Base-by-base conservation (phyloP, 2,888 invertebrate species). In the Actias luna region DNA sequence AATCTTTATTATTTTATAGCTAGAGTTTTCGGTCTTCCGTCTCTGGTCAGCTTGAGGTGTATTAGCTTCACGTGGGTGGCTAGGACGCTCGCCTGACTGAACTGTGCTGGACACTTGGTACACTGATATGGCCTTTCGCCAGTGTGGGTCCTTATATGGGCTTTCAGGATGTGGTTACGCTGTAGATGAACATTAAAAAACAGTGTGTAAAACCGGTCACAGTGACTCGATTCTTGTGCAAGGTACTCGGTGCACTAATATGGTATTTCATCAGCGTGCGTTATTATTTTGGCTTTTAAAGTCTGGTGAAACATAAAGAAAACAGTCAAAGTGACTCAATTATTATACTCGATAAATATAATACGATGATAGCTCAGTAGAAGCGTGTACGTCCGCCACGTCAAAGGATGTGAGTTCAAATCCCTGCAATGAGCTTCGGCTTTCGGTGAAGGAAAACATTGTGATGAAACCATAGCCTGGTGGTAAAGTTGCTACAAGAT, bases 101-200 rank as follows among this genome's bases (percentile, higher is more conserved):
- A 92, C 60, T 77, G 67, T 0, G 90, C 88, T 0, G 85, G 81
- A 58, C 92, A 92, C n/a, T 79, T 76, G 33, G 60, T 64, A 66
- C 92, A 92, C 46, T 80, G 78, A 74, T 79, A 89, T 0, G 91
- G 91, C 0, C 89, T 76, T 63, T 91, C 91, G 0, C 91, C 91
- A 0, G 91, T 91, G 69, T 91, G 91, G 0, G 90, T 91, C 0
- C 88, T 76, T 0, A 88, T 78, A 65, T 92, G 91, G 0, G 74
- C 70, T 65, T 87, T 88, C 0, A 89, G 73, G 16, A 87, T 87
- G 0, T 82, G 77, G 39, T 79, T 83, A 3, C 84, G 82, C 89
- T 89, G 83, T 10, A 67, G 72, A 63, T 16, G 18, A 42, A 42
- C 5, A 3, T 18, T 42, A 50, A 27, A 60, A 29, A 31, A 42